Percentiles rank a stretch among this genome's conserved stretches.
Conservation (phyloP, 2,888 invertebrate genomes). For the Leptarthrus brevirostris region DNA sequence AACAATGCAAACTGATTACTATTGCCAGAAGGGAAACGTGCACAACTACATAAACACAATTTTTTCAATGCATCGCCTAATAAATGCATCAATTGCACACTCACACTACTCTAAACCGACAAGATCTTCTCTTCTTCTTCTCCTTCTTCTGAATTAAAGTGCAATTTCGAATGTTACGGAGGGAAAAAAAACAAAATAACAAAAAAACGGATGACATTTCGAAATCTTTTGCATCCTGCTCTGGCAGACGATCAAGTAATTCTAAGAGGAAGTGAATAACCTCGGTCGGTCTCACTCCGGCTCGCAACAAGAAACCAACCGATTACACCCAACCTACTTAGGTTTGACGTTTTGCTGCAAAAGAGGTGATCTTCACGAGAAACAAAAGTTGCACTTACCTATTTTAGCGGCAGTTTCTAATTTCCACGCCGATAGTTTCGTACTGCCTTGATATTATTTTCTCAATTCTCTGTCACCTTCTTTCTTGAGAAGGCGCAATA, state of each 20-base stretch:
- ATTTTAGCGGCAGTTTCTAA: constrained; percentile 5
- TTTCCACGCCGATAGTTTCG: too few species aligned
- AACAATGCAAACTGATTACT: constrained; percentile 25
- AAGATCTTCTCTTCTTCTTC: too few species aligned
- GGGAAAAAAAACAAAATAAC: not conserved
- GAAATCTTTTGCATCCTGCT: constrained; percentile 17
- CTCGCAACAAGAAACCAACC: not conserved
- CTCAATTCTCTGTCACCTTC: not conserved
- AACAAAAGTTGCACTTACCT: constrained; percentile 6
- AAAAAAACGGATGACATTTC: constrained; percentile 38
- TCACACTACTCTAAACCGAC: too few species aligned
- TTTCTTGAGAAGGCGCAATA: not conserved
- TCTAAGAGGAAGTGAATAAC: constrained; percentile 42
- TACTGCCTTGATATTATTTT: too few species aligned
- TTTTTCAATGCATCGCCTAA: not conserved
- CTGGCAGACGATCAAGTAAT: not conserved
- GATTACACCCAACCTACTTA: constrained; percentile 34
- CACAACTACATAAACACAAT: not conserved
- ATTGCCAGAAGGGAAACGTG: constrained; percentile 13
- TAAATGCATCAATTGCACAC: not conserved
- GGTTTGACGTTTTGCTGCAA: constrained; percentile 5
- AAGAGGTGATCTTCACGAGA: constrained; percentile 24
- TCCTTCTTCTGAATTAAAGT: not conserved
- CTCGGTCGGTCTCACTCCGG: constrained; percentile 20
- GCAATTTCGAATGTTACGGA: constrained; percentile 42